Conservation (phyloP, 2,888 invertebrate genomes). For the Aporophyla nigra region DNA sequence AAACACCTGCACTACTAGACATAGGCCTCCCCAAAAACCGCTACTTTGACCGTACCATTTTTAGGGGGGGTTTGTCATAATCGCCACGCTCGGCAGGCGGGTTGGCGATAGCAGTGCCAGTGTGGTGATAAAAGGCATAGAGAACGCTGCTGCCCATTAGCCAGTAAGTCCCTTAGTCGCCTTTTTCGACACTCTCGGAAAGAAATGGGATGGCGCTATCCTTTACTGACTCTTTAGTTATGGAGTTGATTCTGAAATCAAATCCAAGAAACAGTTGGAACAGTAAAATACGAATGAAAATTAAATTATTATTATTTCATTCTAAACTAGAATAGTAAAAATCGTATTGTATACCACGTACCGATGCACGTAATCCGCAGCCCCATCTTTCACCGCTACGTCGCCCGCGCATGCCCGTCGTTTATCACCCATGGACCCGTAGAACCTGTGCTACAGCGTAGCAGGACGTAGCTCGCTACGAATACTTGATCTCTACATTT, state of each 20-base stretch:
- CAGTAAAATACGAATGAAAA: not conserved
- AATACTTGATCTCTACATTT: not conserved
- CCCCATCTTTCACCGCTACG: slow-evolving; percentile 9
- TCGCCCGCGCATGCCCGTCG: slow-evolving; percentile 11
- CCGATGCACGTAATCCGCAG: slow-evolving; percentile 1
- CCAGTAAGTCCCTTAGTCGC: too few species aligned
- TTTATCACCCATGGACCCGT: slow-evolving; percentile 19
- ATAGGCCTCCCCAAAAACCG: too few species aligned
- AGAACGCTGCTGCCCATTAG: too few species aligned
- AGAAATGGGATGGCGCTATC: too few species aligned
- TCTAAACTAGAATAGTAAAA: not conserved
- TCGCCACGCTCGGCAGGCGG: too few species aligned
- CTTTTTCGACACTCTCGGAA: too few species aligned
- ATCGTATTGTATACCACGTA: not conserved
- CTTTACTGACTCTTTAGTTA: not conserved
- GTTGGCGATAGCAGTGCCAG: too few species aligned
- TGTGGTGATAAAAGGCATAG: too few species aligned
- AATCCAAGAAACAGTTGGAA: not conserved
- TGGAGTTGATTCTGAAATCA: not conserved
- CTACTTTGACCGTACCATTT: too few species aligned
- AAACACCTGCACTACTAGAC: too few species aligned
- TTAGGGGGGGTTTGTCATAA: too few species aligned
- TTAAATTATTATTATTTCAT: not conserved
- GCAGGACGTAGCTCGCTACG: slow-evolving; percentile 23
- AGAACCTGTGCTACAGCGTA: slow-evolving; percentile 37